Evolutionary conservation across 1,140 invertebrate genomes (phyloP), one percentile per base, ranked within the genome.

Genomic region (Melipona quadrifasciata): DNA sequence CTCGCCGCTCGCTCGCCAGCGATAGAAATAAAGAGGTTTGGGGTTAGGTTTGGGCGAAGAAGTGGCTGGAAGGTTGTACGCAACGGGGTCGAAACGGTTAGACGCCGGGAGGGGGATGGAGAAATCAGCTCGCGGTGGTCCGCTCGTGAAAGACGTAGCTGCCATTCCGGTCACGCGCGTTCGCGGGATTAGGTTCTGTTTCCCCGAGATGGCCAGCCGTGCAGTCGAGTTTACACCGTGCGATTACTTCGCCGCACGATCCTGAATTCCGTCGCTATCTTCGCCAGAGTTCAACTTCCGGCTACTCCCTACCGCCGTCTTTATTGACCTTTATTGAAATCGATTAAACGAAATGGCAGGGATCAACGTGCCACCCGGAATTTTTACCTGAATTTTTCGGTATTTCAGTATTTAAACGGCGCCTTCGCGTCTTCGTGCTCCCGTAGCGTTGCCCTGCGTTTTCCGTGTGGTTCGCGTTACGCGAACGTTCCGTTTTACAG

Each of bases 151-250:
- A 72, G 75, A 84, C 82, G 78, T 74, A 65, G 70, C 39, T 34
- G 47, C 86, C 85, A 93, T 93, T 93, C 92, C 61, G 86, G 90
- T 93, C 93, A 93, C 92, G 93, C 92, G 89, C 90, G 87, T 91
- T 76, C 84, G 86, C 74, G 86, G 92, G 93, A 93, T 93, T 93
- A 93, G 92, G 88, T 93, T 93, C 91, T 90, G 91, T 91, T 93
- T 90, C 89, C 84, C 86, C 80, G 88, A 83, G 82, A 91, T 91
- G 92, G 90, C 87, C 88, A 85, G 86, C 90, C 85, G 76, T 82
- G 85, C 84, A 86, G 74, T 74, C 72, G 77, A 88, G 88, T 89
- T 89, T 89, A 89, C 87, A 89, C 76, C 82, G 74, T 57, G 34
- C 87, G 87, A 88, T 89, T 88, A 87, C 83, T 86, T 86, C 78